These are phyloP conservation scores for Autographa pulchrina DNA, from an alignment of 2,888 invertebrate species.

Conservation along the genomic window DNA sequence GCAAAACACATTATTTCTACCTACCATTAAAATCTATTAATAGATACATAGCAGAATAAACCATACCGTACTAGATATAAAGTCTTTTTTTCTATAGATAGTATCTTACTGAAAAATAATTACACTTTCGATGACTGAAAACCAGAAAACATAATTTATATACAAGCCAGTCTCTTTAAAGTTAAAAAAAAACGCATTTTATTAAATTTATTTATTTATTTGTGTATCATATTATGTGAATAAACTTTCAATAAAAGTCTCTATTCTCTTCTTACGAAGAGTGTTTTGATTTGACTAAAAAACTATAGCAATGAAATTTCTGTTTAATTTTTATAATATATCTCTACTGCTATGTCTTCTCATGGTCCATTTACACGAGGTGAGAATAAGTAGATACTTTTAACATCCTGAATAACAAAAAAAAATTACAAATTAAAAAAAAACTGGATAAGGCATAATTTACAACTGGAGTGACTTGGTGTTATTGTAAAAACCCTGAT, in stretches of 20 bases:
- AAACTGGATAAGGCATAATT: no score
- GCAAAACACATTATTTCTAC: slow-evolving; percentile 26
- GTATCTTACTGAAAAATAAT: not conserved
- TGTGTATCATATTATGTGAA: no score
- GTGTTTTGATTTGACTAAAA: not conserved
- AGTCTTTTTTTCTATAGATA: not conserved
- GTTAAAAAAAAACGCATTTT: not conserved
- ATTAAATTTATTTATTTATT: no score
- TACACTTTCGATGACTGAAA: not conserved
- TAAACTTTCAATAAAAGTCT: not conserved
- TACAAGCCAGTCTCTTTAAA: not conserved
- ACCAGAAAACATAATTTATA: not conserved
- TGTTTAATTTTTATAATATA: slow-evolving; percentile 41
- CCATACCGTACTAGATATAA: not conserved
- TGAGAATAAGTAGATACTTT: slow-evolving; percentile 36
- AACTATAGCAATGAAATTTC: slow-evolving; percentile 55
- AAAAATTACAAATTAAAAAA: not conserved
- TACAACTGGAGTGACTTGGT: no score
- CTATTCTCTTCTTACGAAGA: not conserved
- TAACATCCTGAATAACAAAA: not conserved
- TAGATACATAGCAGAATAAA: not conserved
- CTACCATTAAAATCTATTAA: slow-evolving; percentile 16
- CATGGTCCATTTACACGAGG: slow-evolving; percentile 59
- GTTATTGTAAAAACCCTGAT: no score
- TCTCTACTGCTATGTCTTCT: slow-evolving; percentile 46